Percentiles rank a stretch among this genome's conserved stretches.
phyloP scores from a whole-genome alignment of 2,113 vertebrate species.

The Campylomormyrus tamandua region DNA sequence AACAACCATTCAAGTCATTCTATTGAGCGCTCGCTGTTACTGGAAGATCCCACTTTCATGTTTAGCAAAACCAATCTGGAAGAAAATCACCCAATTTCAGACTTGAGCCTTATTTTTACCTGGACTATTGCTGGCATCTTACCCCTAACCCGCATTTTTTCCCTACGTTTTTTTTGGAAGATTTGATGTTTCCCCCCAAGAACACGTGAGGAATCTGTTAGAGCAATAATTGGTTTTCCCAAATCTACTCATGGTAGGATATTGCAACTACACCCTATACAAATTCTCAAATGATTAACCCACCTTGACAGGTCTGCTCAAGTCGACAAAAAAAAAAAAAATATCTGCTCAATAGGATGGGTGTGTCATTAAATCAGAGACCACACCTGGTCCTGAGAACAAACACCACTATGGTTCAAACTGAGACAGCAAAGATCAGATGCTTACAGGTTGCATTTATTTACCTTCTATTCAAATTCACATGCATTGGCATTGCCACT shows the following conservation, averaged over 20 bases:
- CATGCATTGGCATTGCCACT: background rate
- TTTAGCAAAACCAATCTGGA: background rate
- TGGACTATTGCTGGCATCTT: background rate
- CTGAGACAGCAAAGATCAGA: background rate
- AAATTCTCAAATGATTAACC: background rate
- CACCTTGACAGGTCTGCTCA: background rate
- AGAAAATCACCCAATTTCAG: background rate
- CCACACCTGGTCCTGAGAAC: background rate
- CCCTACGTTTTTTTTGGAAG: background rate
- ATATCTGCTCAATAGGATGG: background rate
- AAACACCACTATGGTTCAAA: background rate
- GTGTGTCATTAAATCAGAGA: background rate
- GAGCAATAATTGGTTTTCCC: background rate
- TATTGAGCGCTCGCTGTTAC: background rate
- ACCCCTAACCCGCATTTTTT: background rate
- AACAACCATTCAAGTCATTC: background rate
- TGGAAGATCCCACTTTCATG: background rate
- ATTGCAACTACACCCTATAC: background rate
- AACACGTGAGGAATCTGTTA: background rate
- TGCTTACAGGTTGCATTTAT: background rate
- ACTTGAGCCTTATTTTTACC: background rate
- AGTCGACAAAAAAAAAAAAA: background rate
- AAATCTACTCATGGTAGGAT: background rate
- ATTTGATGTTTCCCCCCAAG: background rate
- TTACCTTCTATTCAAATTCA: background rate